These are phyloP conservation scores for Cylloceria caligata DNA, from an alignment of 2,888 invertebrate species.

Conservation along the genomic window DNA sequence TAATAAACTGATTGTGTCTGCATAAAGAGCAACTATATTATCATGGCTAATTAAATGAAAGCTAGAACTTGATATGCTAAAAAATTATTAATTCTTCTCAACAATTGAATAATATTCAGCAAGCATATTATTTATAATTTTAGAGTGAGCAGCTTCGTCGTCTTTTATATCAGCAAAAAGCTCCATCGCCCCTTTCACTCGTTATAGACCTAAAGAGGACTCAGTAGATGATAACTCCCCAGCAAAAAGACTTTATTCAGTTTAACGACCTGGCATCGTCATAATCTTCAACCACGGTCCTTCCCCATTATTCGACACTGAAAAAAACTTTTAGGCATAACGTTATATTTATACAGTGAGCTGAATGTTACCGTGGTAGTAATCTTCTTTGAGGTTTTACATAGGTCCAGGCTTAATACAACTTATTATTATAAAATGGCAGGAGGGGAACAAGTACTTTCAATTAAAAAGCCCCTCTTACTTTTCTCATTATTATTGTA, in stretches of 20 bases:
- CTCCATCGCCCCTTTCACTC: conserved; percentile 26
- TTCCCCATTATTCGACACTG: conserved; percentile 36
- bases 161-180: conserved; percentile 1
- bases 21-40: not conserved
- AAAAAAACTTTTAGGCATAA: conserved; percentile 55
- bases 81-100: not conserved
- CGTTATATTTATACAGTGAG: conserved; percentile 52
- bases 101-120: conserved; percentile 25
- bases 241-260: conserved; percentile 53
- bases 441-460: conserved; percentile 26
- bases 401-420: conserved; percentile 19
- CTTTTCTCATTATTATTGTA: conserved; percentile 15
- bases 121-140: conserved; percentile 36
- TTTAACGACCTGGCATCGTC: conserved; percentile 55
- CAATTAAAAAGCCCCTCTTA: conserved; percentile 19
- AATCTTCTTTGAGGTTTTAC: conserved; percentile 52
- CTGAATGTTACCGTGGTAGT: conserved; percentile 55
- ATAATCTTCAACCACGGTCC: conserved; percentile 11
- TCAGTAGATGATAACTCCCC: conserved; percentile 56
- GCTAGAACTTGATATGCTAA: not conserved
- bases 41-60: not conserved
- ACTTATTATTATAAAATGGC: conserved; percentile 7
- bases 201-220: conserved; percentile 52
- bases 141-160: not conserved
- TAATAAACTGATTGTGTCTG: conserved; percentile 1